Base-by-base conservation (phyloP, 2,888 invertebrate genomes). In the Plemyria rubiginata region DNA sequence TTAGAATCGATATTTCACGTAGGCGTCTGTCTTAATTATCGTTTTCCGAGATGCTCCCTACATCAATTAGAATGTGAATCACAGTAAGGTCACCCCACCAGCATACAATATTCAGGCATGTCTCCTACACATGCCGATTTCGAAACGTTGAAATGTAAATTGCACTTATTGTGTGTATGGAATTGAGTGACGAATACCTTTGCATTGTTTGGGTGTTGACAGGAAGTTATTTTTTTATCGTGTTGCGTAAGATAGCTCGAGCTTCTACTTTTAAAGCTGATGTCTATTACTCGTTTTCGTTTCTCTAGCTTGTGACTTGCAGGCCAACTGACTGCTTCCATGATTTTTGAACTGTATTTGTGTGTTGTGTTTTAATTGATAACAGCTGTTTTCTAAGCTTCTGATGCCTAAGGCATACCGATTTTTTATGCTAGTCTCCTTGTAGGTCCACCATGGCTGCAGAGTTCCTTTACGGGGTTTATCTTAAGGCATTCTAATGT, bases 51-150 rank as follows among this genome's bases (percentile, higher is more conserved):
- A 73, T 71, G 71, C 41, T 67, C 67, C 65, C 52, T 66, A 62
- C 60, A 59, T 65, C 68, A 68, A 72, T 76, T 73, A 74, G 74
- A 70, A 70, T 65, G 43, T 59, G 36, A 62, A 67, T 55, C 65
- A 67, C 76, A 77, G n/a, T n/a, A n/a, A 78, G 79, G 77, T 68
- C 71, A n/a, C n/a, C n/a, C n/a, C n/a, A n/a, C n/a, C n/a, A 52
- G 43, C 13, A 49, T 43, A 32, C 36, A 43, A 45, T 41, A 38
- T 13, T 16, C 49, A 52, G 40, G 50, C 56, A 51, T 22, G 75
- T 86, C 87, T 84, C 90, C 90, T 88, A 90, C 88, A 88, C 88
- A 78, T 71, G 74, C 73, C 78, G 71, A 82, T 85, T 87, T 78
- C 76, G 82, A 75, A 77, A 64, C 65, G 68, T 74, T 71, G 70